These are phyloP conservation scores for Brachyrhaphis roseni DNA, from an alignment of 2,797 vertebrate species.

Conservation along the genomic window DNA sequence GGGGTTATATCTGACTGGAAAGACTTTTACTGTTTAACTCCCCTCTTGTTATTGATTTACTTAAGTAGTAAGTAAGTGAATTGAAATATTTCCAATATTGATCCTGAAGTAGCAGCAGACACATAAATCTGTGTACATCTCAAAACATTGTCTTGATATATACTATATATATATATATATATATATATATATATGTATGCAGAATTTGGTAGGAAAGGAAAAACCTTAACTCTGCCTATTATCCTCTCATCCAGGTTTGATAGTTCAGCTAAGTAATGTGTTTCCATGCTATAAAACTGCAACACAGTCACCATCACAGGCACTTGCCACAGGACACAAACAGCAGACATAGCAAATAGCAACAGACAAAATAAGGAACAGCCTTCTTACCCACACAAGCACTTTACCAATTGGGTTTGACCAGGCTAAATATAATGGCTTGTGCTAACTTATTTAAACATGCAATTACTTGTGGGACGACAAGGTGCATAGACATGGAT, in stretches of 20 bases:
- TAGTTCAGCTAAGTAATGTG: neutral
- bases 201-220: neutral
- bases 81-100: neutral
- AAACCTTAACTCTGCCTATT: neutral
- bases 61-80: neutral
- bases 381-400: neutral
- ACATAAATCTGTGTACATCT: neutral
- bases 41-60: neutral
- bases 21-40: neutral
- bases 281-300: neutral
- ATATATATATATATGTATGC: neutral
- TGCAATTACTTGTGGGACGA: neutral
- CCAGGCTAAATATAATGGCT: neutral
- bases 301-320: too few relatives aligned
- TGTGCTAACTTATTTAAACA: neutral
- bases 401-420: neutral
- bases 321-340: too few relatives aligned
- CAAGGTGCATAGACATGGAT: neutral
- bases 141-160: neutral
- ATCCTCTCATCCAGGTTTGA: neutral
- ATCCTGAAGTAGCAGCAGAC: neutral
- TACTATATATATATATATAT: neutral
- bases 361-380: neutral
- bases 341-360: neutral
- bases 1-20: neutral